Evolutionary conservation across 92 coral and sea anemone genomes (phyloP), one percentile per base, ranked within the genome.

Genomic region (Heliopora coerulea): DNA sequence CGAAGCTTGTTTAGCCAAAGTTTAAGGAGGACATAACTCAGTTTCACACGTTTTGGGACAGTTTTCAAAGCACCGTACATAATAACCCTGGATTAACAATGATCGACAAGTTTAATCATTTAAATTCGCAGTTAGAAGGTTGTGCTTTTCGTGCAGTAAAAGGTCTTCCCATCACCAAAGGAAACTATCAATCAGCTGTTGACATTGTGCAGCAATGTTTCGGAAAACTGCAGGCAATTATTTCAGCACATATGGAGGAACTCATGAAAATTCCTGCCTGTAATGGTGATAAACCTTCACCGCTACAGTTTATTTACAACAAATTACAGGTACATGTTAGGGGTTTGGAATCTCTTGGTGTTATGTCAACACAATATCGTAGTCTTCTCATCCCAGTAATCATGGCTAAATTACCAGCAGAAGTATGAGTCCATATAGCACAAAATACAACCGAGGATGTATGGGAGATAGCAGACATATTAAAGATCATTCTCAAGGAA

Each of bases 401-500:
- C 2, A 80, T 84, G 85, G 59, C 88, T 6, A 50, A 50, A 17
- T 17, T 50, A 23, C 58, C 58, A 50, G 26, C 20, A 3, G 58
- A 50, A 17, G 17, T 50, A 23, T 6, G 58, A 50, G 5, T 50
- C 33, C 89, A 85, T 42, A 60, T 75, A 7, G 86, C 80, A 0
- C 56, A 80, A 68, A 68, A 73, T 35, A 85, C 83, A 1, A 72
- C 78, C 3, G 41, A 62, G 31, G 86, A 81, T 3, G 79, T 81
- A 18, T 82, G 86, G 83, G 48, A 85, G 41, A 85, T 85, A 21
- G 44, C 74, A 0, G 83, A 56, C 0, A 15, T 81, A 10, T 48
- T 85, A 33, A 80, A 85, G 0, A 70, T 81, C 3, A 85, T 85
- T n/a, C 61, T 72, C 39, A 62, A 75, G 46, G 87, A 83, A 65